Evolutionary conservation across 2,797 vertebrate species (phyloP).

Genomic region (Varecia variegata): DNA sequence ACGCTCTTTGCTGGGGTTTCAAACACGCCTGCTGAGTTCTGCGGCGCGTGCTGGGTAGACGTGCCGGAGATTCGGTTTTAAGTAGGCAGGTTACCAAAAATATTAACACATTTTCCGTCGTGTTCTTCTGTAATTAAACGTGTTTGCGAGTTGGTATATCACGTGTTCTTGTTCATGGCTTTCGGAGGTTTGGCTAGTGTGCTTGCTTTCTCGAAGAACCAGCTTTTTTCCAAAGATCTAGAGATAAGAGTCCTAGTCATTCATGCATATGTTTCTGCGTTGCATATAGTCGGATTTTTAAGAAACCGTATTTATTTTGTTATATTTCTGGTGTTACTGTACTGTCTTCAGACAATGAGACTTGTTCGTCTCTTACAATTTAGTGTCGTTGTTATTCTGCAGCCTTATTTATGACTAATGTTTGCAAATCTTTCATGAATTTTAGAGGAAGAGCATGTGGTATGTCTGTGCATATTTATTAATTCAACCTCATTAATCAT

Average conservation of each 20-base stretch:
- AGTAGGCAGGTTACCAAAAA: not conserved
- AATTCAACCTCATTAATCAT: not conserved
- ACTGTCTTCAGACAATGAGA: not conserved
- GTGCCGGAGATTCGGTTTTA: not conserved
- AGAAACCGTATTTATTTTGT: not conserved
- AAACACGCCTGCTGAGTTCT: fast-evolving
- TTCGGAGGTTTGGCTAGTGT: not conserved
- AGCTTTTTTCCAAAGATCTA: not conserved
- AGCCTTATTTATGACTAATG: not conserved
- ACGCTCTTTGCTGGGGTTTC: not conserved
- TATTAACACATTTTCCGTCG: not conserved
- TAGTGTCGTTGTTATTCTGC: not conserved
- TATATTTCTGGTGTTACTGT: not conserved
- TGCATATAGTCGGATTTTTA: not conserved
- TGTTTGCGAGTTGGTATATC: fast-evolving
- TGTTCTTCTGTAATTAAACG: too few species aligned
- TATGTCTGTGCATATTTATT: not conserved
- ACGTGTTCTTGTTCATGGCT: not conserved
- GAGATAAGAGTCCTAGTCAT: not conserved
- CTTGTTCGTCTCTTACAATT: not conserved
- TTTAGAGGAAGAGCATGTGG: not conserved
- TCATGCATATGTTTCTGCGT: not conserved
- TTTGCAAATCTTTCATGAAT: not conserved
- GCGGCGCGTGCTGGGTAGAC: not conserved
- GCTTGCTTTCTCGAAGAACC: not conserved